Evolutionary conservation across 2,113 vertebrate genomes (phyloP), one percentile per base, ranked within the genome.

Genomic region (Gobiocypris rarus): DNA sequence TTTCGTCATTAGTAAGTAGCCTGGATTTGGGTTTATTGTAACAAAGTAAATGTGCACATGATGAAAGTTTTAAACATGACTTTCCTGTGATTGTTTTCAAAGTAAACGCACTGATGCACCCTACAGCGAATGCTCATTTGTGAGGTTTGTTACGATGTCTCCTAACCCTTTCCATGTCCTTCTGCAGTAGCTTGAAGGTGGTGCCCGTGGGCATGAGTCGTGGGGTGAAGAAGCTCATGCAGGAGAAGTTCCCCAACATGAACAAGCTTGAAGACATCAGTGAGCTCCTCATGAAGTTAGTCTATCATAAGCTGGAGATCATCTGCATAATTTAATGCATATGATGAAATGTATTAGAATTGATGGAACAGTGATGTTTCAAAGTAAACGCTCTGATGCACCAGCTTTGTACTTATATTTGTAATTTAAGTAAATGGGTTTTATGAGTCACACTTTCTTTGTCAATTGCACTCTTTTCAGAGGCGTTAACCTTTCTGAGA

Each of bases 201-300:
- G 96, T 99, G 14, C 97, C 97, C 0, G 97, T 98, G 67, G 97
- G 97, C 0, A 94, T 97, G 85, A 99, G 97, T 89, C 95, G 95
- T 0, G 96, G 97, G 0, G 93, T 98, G 81, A 98, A 97, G 93
- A 98, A 98, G 89, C 94, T 99, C 63, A 94, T 99, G 76, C 97
- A 98, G 91, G 97, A 98, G 88, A 96, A 87, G 69, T 97, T 97
- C 79, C 97, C 97, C 74, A 97, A 98, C 92, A 96, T 98, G 97
- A 96, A 88, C 92, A 96, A 96, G 75, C 89, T 97, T 81, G 95
- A 98, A 73, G 97, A 99, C 85, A 97, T 99, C 93, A 98, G 97
- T 0, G 97, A 99, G 81, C 95, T 99, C 43, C 92, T 98, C 88
- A 92, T 96, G 31, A 96, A 95, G 97, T 98, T 87, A 92, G 96